phyloP scores from a whole-genome alignment of 2,113 vertebrate genomes.

The Alethe castanea region DNA sequence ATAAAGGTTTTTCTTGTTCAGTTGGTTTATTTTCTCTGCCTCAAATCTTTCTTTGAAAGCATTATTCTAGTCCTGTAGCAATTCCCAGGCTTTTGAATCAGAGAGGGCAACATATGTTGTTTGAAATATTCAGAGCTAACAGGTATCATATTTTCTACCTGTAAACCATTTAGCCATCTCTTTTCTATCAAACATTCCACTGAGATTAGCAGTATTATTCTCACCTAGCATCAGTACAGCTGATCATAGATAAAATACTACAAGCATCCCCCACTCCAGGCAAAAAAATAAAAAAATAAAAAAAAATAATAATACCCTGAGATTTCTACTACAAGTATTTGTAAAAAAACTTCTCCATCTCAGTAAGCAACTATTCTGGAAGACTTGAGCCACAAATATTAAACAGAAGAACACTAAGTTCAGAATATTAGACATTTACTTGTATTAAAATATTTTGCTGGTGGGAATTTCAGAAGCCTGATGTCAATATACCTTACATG shows the following conservation, averaged over 20 bases:
- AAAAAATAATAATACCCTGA: background rate
- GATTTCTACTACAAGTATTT: background rate
- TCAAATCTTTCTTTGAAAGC: background rate
- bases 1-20: background rate
- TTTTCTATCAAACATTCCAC: background rate
- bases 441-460: background rate
- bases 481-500: slow-evolving; percentile 64
- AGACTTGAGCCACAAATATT: background rate
- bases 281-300: background rate
- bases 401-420: background rate
- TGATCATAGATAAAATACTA: background rate
- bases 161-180: background rate
- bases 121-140: background rate
- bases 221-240: background rate
- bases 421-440: background rate
- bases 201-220: background rate
- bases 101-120: background rate
- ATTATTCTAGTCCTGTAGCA: background rate
- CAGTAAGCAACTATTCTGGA: background rate
- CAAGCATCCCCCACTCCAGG: accelerated
- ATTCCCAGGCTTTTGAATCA: background rate
- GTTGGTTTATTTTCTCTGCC: background rate
- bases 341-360: background rate
- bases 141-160: background rate
- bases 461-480: slow-evolving; percentile 19